Evolutionary conservation across 2,113 vertebrate genomes (phyloP), one percentile per base, ranked within the genome.

Genomic region (Pachycephala philippinensis): DNA sequence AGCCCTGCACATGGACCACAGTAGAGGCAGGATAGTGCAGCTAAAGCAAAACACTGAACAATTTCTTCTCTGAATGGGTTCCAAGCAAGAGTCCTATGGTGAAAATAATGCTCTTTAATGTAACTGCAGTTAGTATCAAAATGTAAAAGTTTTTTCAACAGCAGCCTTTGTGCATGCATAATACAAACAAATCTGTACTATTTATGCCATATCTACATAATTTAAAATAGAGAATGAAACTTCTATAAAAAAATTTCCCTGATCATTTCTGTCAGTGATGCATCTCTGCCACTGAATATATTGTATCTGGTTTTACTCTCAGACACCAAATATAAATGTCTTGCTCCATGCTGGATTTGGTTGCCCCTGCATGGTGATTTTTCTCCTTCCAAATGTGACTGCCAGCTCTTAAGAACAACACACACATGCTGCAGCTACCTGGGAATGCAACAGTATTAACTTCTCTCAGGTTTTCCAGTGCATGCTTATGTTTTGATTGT

Each of bases 401-500:
- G 1, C n/a, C 15, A 80, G 28, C 65, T 91, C 81, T 87, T 69
- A 35, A 47, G 54, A 69, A 42, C 27, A 44, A 9, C 0, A 0
- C 6, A 35, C 13, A 5, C 15, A 16, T 14, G 16, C 18, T 49
- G 42, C 39, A 54, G 24, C 45, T 57, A 31, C 31, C 45, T 54
- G 24, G 2, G 3, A 20, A 15, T 17, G 45, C 42, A 56, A n/a
- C 1, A 0, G 33, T 68, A 4, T 16, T 64, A 56, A 44, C 4
- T 57, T 70, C 15, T 39, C 18, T 40, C 3, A 6, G 1, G 2
- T 56, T 70, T 81, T 54, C n/a, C 52, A 59, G 7, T 0, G 4
- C 22, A 5, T 2, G 26, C 19, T 77, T 50, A 14, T 9, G 1
- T 20, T 89, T 61, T 50, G 39, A 49, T 39, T 70, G 39, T 7